Evolutionary conservation across 2,888 invertebrate species (phyloP), one percentile per base, ranked within the genome.

Genomic region (Meliscaeva auricollis): DNA sequence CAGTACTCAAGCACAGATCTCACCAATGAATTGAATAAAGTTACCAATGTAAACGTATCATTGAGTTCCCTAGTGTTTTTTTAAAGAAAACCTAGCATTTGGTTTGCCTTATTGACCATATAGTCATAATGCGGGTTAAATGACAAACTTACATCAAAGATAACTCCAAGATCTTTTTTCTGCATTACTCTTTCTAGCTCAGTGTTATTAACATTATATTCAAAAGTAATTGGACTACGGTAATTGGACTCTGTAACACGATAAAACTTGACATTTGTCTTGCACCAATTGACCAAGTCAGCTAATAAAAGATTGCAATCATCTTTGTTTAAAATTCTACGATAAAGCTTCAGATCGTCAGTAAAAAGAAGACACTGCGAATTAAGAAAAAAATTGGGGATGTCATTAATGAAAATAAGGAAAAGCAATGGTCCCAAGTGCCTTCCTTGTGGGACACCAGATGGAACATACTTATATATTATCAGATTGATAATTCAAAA

Each of bases 41-140:
- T 2, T 26, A 17, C 20, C 3, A 52, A 13, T 13, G 52, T 17
- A n/a, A 20, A 52, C 2, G 26, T n/a, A 13, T 52, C 30, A n/a
- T n/a, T 30, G 8, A 52, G 30, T 7, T 52, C 52, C 2, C 20
- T 52, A 3, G 52, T 30, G 30, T 52, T 52, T n/a, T 22, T 50
- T 22, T n/a, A 30, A 30, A 52, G 1, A 22, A 50, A 50, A 8
- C 50, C 50, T 3, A 50, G 9, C 50, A 50, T 50, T 22, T 50
- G 50, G 22, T 52, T 52, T 13, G 52, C 26, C 30, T 56, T 56
- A 20, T 56, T 56, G 9, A 56, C 13, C 8, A 17, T 35, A 6
- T 20, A 35, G 15, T 56, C 56, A n/a, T 32, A 15, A 35, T 56
- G 56, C 1, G 56, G 20, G 0, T 9, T 9, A 20, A 56, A 56